Evolutionary conservation across 2,888 invertebrate genomes (phyloP).

Genomic region (Drosophila bunnanda): DNA sequence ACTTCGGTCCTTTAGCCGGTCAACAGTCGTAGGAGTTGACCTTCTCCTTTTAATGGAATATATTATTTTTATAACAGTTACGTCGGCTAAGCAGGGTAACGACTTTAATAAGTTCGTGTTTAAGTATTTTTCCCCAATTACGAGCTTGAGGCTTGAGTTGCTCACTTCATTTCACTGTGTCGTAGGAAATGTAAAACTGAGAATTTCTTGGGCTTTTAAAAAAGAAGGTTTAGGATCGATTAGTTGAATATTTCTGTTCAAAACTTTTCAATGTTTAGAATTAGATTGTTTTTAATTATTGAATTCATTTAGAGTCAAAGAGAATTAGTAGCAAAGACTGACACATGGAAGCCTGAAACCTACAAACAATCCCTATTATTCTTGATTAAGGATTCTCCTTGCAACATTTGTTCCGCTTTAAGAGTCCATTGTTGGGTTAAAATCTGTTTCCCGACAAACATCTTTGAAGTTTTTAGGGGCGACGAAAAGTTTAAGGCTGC

Average conservation of each 20-base stretch:
- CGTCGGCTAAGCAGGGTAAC: neutral
- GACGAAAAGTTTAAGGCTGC: conserved; percentile 13
- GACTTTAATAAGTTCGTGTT: conserved; percentile 3
- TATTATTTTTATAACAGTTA: neutral
- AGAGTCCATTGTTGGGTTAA: neutral
- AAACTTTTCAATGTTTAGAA: neutral
- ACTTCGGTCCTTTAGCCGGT: conserved; percentile 1
- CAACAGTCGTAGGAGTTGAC: conserved; percentile 12
- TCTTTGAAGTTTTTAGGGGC: conserved; percentile 19
- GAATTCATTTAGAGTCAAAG: neutral
- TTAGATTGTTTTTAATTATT: neutral
- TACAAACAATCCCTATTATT: neutral
- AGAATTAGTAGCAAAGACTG: neutral
- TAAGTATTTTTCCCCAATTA: conserved; percentile 3
- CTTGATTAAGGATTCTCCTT: conserved; percentile 4
- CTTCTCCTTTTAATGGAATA: conserved; percentile 10
- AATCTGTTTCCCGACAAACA: conserved; percentile 4
- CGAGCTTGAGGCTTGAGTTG: neutral
- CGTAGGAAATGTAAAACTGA: too few species aligned
- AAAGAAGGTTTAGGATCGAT: too few species aligned
- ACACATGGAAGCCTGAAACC: neutral
- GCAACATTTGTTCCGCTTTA: conserved; percentile 1
- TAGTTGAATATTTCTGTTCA: too few species aligned
- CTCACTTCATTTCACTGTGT: neutral
- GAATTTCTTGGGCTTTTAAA: too few species aligned